phyloP scores from a whole-genome alignment of 2,113 vertebrate species.

The Salvelinus alpinus region DNA sequence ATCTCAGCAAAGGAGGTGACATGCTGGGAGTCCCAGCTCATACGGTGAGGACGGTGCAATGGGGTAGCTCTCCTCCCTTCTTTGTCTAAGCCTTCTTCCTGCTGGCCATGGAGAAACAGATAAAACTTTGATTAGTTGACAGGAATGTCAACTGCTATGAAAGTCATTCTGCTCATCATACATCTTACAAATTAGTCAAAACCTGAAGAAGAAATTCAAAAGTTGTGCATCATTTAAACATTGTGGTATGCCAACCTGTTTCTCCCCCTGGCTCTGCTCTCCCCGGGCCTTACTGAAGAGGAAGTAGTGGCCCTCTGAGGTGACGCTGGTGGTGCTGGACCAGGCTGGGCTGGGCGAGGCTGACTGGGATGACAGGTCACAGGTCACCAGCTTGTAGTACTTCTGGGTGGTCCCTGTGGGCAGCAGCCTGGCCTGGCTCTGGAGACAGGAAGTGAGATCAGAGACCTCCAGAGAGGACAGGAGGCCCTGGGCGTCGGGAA shows the following conservation, averaged over 20 bases:
- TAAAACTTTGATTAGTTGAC: background rate
- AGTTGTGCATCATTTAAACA: background rate
- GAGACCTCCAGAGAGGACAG: slow-evolving; percentile 72
- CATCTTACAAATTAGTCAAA: background rate
- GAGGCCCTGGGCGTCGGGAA: slow-evolving; percentile 66
- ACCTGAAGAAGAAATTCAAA: background rate
- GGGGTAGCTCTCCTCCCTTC: background rate
- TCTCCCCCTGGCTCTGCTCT: slow-evolving; percentile 30
- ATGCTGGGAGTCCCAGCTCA: slow-evolving; percentile 51
- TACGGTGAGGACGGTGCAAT: slow-evolving; percentile 24
- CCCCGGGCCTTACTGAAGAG: slow-evolving; percentile 72
- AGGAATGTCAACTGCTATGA: background rate
- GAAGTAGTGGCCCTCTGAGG: slow-evolving; percentile 72
- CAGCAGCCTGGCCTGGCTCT: slow-evolving; percentile 84
- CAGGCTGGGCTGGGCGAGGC: slow-evolving; percentile 87
- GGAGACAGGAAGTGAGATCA: slow-evolving; percentile 87
- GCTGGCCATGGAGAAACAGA: background rate
- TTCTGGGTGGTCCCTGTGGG: slow-evolving; percentile 87
- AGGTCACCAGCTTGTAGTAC: slow-evolving; percentile 95
- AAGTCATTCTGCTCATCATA: no score
- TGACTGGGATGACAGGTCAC: slow-evolving; percentile 92
- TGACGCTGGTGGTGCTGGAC: slow-evolving; percentile 84
- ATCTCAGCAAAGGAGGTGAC: slow-evolving; percentile 83
- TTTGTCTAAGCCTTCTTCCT: background rate
- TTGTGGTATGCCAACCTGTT: slow-evolving; percentile 37